Percentiles rank a stretch among this genome's conserved stretches.
phyloP scores from a whole-genome alignment of 2,888 invertebrate genomes.

The Ophonus ardosiacus region DNA sequence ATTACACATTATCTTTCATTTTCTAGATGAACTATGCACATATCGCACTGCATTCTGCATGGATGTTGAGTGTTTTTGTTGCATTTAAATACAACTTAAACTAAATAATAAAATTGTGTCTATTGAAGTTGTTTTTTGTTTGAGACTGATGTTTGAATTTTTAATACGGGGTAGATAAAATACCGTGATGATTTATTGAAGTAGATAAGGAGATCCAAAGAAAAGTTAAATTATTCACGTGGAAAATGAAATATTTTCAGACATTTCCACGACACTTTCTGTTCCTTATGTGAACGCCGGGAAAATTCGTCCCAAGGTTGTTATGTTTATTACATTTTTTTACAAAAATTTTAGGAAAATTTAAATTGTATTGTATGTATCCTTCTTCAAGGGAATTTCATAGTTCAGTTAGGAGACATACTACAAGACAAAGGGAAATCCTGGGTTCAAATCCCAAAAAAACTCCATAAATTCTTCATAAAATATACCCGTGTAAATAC shows the following conservation, averaged over 20 bases:
- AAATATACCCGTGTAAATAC: too few relatives aligned
- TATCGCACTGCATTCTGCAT: constrained; percentile 21
- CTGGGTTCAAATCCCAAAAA: too few relatives aligned
- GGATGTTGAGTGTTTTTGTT: not conserved
- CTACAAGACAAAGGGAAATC: too few relatives aligned
- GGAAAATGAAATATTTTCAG: not conserved
- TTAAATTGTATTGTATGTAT: too few relatives aligned
- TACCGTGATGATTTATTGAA: not conserved
- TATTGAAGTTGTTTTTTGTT: not conserved
- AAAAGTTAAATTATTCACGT: not conserved
- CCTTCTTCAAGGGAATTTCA: too few relatives aligned
- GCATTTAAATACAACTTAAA: not conserved
- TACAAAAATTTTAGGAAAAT: too few relatives aligned
- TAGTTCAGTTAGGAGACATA: too few relatives aligned
- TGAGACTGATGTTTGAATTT: not conserved
- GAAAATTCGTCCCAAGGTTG: too few relatives aligned
- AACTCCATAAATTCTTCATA: too few relatives aligned
- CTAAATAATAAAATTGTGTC: not conserved
- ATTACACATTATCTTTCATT: too few relatives aligned
- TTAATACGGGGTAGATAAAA: not conserved
- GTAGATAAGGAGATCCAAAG: constrained; percentile 1
- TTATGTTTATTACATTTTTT: too few relatives aligned
- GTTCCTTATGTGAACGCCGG: too few relatives aligned
- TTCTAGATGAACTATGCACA: not conserved
- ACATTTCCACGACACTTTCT: not conserved